Evolutionary conservation across 2,113 vertebrate species (phyloP).

Genomic region (Chaenocephalus aceratus): DNA sequence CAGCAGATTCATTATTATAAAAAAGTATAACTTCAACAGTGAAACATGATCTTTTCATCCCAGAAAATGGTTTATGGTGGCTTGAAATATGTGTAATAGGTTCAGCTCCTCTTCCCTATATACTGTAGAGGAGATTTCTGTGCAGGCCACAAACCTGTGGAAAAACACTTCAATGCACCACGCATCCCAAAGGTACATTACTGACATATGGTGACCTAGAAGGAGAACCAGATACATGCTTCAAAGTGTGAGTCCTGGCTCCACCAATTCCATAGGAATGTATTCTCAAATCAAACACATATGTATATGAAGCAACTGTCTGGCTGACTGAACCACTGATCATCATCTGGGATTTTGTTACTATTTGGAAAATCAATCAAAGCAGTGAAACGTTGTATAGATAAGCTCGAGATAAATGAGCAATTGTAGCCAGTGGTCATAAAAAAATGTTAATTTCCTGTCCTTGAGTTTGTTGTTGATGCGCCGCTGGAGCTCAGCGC

Average conservation of each 20-base stretch:
- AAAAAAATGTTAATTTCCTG: constrained; percentile 74
- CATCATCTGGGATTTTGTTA: constrained; percentile 38
- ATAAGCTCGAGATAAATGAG: constrained; percentile 65
- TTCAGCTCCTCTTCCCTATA: neutral
- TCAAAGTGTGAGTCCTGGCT: constrained; percentile 30
- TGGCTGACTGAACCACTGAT: constrained; percentile 17
- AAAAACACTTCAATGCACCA: constrained; percentile 31
- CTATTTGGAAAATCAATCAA: constrained; percentile 60
- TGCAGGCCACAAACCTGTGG: constrained; percentile 19
- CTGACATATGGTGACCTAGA: constrained; percentile 63
- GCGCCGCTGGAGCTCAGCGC: constrained; percentile 46
- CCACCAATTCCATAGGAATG: constrained; percentile 11
- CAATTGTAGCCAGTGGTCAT: constrained; percentile 52
- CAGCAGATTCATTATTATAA: too few species aligned
- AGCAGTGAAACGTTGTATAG: constrained; percentile 54
- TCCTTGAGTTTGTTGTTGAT: constrained; percentile 70
- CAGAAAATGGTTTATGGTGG: constrained; percentile 26
- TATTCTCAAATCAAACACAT: constrained; percentile 11
- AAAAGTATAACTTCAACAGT: neutral
- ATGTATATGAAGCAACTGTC: constrained; percentile 4
- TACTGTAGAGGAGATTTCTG: constrained; percentile 21
- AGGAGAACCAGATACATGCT: constrained; percentile 32
- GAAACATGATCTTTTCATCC: constrained; percentile 19
- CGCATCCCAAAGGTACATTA: constrained; percentile 31
- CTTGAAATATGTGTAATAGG: constrained; percentile 22